phyloP scores from a whole-genome alignment of 2,888 invertebrate species.

The Lithophane semibrunnea region DNA sequence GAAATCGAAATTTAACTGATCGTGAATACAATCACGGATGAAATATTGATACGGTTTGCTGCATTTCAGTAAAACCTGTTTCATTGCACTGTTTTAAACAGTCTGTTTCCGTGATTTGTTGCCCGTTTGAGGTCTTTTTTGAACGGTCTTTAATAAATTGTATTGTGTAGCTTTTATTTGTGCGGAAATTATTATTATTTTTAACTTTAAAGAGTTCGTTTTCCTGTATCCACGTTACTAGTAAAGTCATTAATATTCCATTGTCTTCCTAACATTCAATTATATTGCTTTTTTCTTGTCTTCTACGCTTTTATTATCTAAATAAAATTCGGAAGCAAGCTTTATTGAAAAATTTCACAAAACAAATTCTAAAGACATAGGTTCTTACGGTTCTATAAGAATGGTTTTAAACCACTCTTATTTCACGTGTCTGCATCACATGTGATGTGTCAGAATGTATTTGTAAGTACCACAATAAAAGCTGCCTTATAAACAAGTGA shows the following conservation, averaged over 20 bases:
- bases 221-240: not conserved
- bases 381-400: not conserved
- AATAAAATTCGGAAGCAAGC: not conserved
- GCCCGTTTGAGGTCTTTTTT: constrained; percentile 11
- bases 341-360: not conserved
- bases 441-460: constrained; percentile 23
- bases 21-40: constrained; percentile 48
- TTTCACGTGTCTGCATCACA: constrained; percentile 8
- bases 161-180: not conserved
- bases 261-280: not conserved
- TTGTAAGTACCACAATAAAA: constrained; percentile 55
- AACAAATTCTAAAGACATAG: not conserved
- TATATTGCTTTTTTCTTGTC: not conserved
- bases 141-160: not conserved
- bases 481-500: constrained; percentile 68
- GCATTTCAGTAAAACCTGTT: constrained; percentile 21
- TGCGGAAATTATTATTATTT: not conserved
- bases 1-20: constrained; percentile 66
- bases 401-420: not conserved
- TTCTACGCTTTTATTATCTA: not conserved
- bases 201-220: not conserved
- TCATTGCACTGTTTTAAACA: constrained; percentile 26
- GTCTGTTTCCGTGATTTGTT: constrained; percentile 12
- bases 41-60: constrained; percentile 44
- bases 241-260: not conserved